Evolutionary conservation across 2,888 invertebrate genomes (phyloP), one percentile per base, ranked within the genome.

Genomic region (Dione juno): DNA sequence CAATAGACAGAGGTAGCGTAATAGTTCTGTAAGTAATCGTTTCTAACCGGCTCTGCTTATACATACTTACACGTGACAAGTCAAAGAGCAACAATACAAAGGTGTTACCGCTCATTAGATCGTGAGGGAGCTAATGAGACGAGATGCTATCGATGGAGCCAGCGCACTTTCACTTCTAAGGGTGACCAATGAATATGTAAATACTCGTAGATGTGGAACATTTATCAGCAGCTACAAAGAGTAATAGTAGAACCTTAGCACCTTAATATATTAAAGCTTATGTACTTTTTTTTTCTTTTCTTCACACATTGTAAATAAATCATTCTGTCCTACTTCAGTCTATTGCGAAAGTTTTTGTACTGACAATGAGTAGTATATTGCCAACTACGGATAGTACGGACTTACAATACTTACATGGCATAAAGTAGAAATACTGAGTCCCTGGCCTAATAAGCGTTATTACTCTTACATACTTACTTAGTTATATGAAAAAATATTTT

Each of bases 121-220:
- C 81, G 87, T 85, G 88, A 84, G 84, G 82, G 78, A 81, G 80
- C 84, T 89, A 90, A 90, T 88, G 89, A 90, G 89, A 73, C 80
- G 79, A 79, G 89, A 89, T 90, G 80, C 74, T 87, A 90, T 90
- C 90, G 77, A 75, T 77, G 78, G 75, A 73, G 73, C 79, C 75
- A 75, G 76, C 79, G 76, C 85, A 89, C 90, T 90, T 91, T 90
- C 90, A 89, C 90, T 89, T 82, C 78, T 81, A 82, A 86, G 86
- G 84, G 85, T 83, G 81, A 69, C 73, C 79, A 75, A 76, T 78
- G 80, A 82, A 77, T 77, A 73, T 75, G 71, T 76, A 48, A 70
- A 66, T 69, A n/a, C n/a, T n/a, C n/a, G n/a, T n/a, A 66, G 66
- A 72, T 58, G 64, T 50, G 57, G 35, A 43, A 67, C 69, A 66